phyloP scores from a whole-genome alignment of 2,888 invertebrate species.

The Drosophila neutralis region DNA sequence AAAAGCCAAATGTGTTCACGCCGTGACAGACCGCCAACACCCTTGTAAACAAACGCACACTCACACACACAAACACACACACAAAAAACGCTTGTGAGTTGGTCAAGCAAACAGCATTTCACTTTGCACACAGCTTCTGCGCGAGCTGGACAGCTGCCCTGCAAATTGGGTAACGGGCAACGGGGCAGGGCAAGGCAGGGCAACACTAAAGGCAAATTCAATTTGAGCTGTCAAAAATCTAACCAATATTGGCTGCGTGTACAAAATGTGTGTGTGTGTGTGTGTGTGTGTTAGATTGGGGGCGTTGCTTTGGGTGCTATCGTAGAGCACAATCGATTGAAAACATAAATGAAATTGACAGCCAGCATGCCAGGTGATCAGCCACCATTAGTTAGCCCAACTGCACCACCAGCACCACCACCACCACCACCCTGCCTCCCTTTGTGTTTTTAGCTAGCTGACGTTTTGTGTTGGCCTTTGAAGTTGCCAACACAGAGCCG shows the following conservation, averaged over 20 bases:
- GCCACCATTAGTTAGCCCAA: constrained; percentile 28
- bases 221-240: constrained; percentile 82
- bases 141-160: constrained; percentile 32
- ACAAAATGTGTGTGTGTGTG: constrained; percentile 21
- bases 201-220: constrained; percentile 68
- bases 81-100: constrained; percentile 17
- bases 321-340: constrained; percentile 71
- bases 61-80: not conserved
- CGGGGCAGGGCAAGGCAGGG: not conserved
- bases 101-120: constrained; percentile 78
- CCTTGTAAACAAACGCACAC: constrained; percentile 11
- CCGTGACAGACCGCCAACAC: constrained; percentile 50
- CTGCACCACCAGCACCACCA: not conserved
- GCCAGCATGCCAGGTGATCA: constrained; percentile 73
- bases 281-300: constrained; percentile 7
- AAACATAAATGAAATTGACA: constrained; percentile 81
- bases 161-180: constrained; percentile 43
- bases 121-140: constrained; percentile 50
- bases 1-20: constrained; percentile 75
- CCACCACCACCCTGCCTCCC: not conserved
- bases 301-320: constrained; percentile 41
- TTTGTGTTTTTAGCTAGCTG: constrained; percentile 27
- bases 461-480: constrained; percentile 45
- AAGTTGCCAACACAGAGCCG: constrained; percentile 49
- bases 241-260: constrained; percentile 76